A percentile compares a stretch with the other conserved stretches of the same genome.
These are phyloP conservation scores for Mus musculus DNA, from an alignment of 2,113 vertebrate genomes.

Conservation along the genomic window GRCm39 chr10:125994001-125994500, in stretches of 20 bases:
- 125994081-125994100: not conserved
- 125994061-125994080: not conserved
- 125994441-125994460: not conserved
- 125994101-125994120: not conserved
- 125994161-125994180: not conserved
- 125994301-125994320: not conserved
- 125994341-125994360: too few relatives aligned
- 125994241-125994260: not conserved
- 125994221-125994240: too few relatives aligned
- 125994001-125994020: not conserved
- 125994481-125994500: not conserved
- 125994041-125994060: not conserved
- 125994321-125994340: not conserved
- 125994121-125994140: not conserved
- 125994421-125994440: not conserved
- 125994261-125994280: not conserved
- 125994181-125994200: not conserved
- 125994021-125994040: not conserved
- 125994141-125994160: slow-evolving; percentile 10
- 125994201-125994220: too few relatives aligned
- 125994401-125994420: not conserved
- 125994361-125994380: not conserved
- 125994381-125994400: not conserved
- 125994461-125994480: not conserved
- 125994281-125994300: not conserved